These are phyloP conservation scores for Chaetura pelagica DNA, from an alignment of 2,113 vertebrate species.

Conservation along the genomic window DNA sequence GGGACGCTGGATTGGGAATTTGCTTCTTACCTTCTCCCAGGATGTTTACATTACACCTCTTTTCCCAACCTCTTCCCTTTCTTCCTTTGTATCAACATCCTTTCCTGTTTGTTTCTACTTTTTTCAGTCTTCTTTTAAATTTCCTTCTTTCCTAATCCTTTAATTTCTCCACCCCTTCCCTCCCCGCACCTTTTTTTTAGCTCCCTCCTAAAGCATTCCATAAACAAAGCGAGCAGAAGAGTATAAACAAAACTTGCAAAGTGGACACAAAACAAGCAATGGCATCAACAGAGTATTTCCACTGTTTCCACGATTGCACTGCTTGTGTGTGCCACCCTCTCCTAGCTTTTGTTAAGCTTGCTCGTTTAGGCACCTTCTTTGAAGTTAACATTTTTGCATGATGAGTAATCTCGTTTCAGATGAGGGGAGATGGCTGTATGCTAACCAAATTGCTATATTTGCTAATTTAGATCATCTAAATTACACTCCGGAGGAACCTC, in stretches of 20 bases:
- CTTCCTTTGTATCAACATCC: background rate
- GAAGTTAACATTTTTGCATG: background rate
- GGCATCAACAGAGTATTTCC: background rate
- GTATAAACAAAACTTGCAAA: background rate
- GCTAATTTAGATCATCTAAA: background rate
- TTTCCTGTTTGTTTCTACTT: background rate
- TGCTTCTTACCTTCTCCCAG: background rate
- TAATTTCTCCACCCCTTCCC: background rate
- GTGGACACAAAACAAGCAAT: background rate
- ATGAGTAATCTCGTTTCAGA: background rate
- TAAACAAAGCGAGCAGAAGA: background rate
- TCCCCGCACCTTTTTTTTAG: accelerated
- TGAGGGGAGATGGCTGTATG: background rate
- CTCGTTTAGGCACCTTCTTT: background rate
- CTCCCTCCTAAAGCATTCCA: background rate
- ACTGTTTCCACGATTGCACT: accelerated
- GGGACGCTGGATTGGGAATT: accelerated
- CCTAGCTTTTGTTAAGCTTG: background rate
- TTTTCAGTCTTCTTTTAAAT: background rate
- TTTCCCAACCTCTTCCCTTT: background rate
- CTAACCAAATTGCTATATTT: background rate
- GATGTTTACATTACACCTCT: accelerated
- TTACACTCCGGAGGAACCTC: background rate
- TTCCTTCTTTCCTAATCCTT: background rate
- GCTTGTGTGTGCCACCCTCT: background rate